Percentiles rank a stretch among this genome's conserved stretches.
phyloP scores from a whole-genome alignment of 2,113 vertebrate genomes.

The Ceyx cyanopectus region DNA sequence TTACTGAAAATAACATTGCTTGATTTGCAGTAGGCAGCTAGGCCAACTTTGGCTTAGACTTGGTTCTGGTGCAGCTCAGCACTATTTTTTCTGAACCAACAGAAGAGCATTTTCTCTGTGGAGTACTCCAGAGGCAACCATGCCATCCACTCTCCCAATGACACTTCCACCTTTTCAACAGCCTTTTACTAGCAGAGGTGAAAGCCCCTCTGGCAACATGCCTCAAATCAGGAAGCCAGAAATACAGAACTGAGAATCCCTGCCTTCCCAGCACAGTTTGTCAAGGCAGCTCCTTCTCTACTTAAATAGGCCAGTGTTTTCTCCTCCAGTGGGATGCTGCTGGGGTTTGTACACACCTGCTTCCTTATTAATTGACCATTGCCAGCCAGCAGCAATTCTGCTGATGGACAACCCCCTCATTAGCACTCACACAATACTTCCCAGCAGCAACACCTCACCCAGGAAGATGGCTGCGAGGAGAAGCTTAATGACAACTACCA shows the following conservation, averaged over 20 bases:
- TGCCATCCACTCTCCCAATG: conserved; percentile 37
- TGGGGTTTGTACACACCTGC: background rate
- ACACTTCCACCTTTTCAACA: conserved; percentile 60
- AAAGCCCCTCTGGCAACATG: conserved; percentile 49
- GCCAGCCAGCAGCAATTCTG: background rate
- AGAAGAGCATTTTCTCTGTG: background rate
- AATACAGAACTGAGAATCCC: conserved; percentile 28
- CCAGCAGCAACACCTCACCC: background rate
- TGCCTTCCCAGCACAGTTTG: background rate
- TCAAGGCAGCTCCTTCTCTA: background rate
- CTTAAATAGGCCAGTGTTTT: conserved; percentile 12
- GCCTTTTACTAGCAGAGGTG: conserved; percentile 35
- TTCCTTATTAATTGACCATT: background rate
- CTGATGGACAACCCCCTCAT: background rate
- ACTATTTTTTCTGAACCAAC: conserved; percentile 14
- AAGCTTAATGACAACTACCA: background rate
- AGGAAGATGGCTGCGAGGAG: background rate
- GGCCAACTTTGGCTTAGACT: background rate
- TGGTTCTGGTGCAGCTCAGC: conserved; percentile 7
- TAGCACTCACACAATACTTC: conserved; percentile 9
- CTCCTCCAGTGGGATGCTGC: background rate
- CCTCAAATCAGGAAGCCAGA: conserved; percentile 52
- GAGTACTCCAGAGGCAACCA: background rate
- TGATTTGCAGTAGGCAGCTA: background rate
- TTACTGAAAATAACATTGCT: conserved; percentile 17